Evolutionary conservation across 2,113 vertebrate genomes (phyloP), one percentile per base, ranked within the genome.

Genomic region (Miniopterus natalensis): DNA sequence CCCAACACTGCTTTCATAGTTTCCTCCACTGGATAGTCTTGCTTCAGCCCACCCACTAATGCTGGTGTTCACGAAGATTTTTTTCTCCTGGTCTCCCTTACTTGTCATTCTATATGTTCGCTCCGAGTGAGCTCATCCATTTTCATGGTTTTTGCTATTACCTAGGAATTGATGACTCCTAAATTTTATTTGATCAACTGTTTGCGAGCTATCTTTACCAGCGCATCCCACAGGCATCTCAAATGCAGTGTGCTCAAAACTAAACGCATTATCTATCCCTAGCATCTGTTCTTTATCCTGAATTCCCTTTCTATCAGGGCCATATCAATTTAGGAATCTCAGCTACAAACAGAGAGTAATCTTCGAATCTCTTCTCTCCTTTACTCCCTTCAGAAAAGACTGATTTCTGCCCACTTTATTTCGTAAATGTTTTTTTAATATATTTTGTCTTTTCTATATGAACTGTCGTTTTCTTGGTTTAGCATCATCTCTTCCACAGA

Each of bases 321-420:
- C 40, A 23, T 25, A 42, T 40, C 25, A 25, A 73, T 49, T 14
- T 55, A 89, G 61, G 47, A 86, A 29, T 84, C 8, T 66, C 47
- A 40, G 40, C 15, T 79, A 31, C 65, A 74, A 63, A 78, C 3
- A 4, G 10, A 65, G 17, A 23, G 20, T 14, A 21, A 83, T 73
- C 11, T 80, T 75, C 71, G 10, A 77, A 68, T 80, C 57, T 90
- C 68, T 96, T 47, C 20, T 40, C 66, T 87, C 74, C 42, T 49
- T 70, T 51, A 61, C 40, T 87, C 66, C 53, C 31, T 49, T 59
- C 13, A 23, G 25, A 53, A 88, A 86, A 84, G 55, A 51, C 10
- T 66, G 74, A 89, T 84, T 80, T 81, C 89, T 90, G 77, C 42
- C 55, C 57, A 53, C 55, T 95, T 91, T 74, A 80, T 36, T 95